Conservation (phyloP, 2,888 invertebrate species). For the Platypus cylindrus region DNA sequence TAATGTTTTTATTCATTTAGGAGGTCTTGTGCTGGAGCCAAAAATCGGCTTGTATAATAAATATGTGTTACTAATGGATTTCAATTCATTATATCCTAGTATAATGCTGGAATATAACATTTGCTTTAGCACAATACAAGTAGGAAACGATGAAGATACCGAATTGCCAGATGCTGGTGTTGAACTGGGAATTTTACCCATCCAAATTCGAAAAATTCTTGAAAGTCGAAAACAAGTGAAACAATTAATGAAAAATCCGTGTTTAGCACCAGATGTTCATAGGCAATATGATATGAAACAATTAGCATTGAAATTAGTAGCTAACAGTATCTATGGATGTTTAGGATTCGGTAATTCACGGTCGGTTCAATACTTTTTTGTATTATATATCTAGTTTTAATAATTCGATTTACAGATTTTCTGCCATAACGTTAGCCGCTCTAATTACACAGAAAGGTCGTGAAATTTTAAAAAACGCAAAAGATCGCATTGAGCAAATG, state of each 20-base stretch:
- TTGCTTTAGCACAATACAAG: constrained; percentile 77
- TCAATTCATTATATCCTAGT: constrained; percentile 97
- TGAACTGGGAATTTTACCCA: constrained; percentile 43
- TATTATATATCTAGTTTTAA: not conserved
- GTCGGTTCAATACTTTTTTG: constrained; percentile 3
- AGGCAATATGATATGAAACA: constrained; percentile 95
- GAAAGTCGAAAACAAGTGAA: constrained; percentile 89
- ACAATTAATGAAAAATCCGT: constrained; percentile 71
- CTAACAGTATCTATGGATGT: constrained; percentile 99
- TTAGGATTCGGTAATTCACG: constrained; percentile 72
- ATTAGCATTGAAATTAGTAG: constrained; percentile 92
- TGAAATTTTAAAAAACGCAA: constrained; percentile 85
- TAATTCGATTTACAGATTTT: constrained; percentile 53
- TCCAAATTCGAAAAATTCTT: constrained; percentile 86
- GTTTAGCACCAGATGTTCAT: constrained; percentile 60
- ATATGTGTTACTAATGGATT: constrained; percentile 91
- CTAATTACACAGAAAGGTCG: constrained; percentile 86
- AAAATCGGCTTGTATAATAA: constrained; percentile 97
- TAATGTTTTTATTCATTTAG: constrained; percentile 5
- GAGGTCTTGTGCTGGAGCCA: constrained; percentile 90
- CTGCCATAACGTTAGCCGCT: constrained; percentile 94
- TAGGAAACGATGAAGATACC: constrained; percentile 19
- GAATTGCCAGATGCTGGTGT: constrained; percentile 35
- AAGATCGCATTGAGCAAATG: constrained; percentile 80
- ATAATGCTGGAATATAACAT: constrained; percentile 99